Base-by-base conservation (phyloP, 1,140 invertebrate species). In the Delia radicum region DNA sequence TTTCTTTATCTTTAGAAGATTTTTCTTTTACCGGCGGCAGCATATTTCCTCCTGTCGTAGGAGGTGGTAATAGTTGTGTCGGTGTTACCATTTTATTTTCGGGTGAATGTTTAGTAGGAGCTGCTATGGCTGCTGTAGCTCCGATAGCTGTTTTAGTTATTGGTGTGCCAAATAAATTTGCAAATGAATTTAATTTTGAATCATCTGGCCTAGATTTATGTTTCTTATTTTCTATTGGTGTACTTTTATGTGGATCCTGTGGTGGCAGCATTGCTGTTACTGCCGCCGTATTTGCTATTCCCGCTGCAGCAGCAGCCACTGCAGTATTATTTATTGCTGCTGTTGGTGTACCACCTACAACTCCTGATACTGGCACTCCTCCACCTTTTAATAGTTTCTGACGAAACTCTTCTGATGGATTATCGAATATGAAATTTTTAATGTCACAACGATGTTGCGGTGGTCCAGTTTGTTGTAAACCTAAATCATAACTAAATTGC, bases 331-430 rank as follows among this genome's bases (percentile, higher is more conserved):
- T 55, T n/a, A 55, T n/a, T 0, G 48, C 6, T 13, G 48, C n/a
- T 21, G 48, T n/a, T 42, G 37, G 37, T 55, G 33, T 10, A n/a
- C 62, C 73, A 4, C 74, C 63, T 8, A 67, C 21, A 21, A 76
- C 55, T 24, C 63, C 74, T 73, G 81, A 82, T 0, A 85, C 83
- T 0, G 79, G 78, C 31, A 89, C 88, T 24, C 94, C 96, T 77
- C 96, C 96, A 75, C 94, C 95, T 88, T 93, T 95, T 18, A 98
- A 87, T 15, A 98, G 87, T 82, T 95, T 96, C 73, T 92, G 91
- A 74, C 91, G 91, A 86, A 98, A 98, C 42, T 98, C 96, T 79
- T 96, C 95, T 65, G 92, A 92, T 21, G 95, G 95, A 84, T 93
- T 94, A 73, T 91, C 89, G 33, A 86, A 85, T 0, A 82, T 79